Base-by-base conservation (phyloP, 1,140 invertebrate species). In the Nasonia vitripennis region DNA sequence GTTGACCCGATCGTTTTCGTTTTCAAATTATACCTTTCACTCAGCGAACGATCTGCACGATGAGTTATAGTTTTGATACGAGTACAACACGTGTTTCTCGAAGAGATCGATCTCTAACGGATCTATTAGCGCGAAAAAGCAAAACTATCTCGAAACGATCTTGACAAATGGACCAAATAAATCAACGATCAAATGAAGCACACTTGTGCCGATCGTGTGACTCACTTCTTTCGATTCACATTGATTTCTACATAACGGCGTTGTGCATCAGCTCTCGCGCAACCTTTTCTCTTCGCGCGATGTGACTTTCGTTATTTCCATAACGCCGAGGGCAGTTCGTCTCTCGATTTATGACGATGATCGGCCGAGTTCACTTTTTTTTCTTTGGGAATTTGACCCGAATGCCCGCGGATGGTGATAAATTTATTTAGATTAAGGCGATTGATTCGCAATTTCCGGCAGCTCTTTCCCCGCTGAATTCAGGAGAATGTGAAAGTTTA, bases 361-460 rank as follows among this genome's bases (percentile, higher is more conserved):
- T 79, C 51, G 31, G 12, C 11, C 78, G 27, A 67, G 75, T 51
- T 78, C 14, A 51, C 75, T 48, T 79, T 10, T 67, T 48, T 55
- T 78, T 55, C 31, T 2, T 78, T 31, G 51, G 1, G 78, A 27
- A 67, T 62, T 81, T 70, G 79, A 81, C 79, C 79, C 67, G 37
- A 70, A 81, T 81, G 67, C 79, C 37, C 62, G 9, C 5, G n/a
- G 62, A 41, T 68, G 78, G 23, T 79, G 51, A 79, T 67, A 62
- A 68, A 79, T 79, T 62, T 68, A 68, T 79, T 79, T 68, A 68
- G 27, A 67, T 68, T 68, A 41, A 79, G 12, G 2, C 67, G 79
- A 68, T 81, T 81, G 62, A 81, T 70, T 37, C 34, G 27, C 34
- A 67, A 79, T 79, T 79, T 79, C 27, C 55, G 55, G 55, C 55